Percentiles rank a stretch among this genome's conserved stretches.
phyloP scores from a whole-genome alignment of 2,888 invertebrate genomes.

The Drosophila maculinotata region DNA sequence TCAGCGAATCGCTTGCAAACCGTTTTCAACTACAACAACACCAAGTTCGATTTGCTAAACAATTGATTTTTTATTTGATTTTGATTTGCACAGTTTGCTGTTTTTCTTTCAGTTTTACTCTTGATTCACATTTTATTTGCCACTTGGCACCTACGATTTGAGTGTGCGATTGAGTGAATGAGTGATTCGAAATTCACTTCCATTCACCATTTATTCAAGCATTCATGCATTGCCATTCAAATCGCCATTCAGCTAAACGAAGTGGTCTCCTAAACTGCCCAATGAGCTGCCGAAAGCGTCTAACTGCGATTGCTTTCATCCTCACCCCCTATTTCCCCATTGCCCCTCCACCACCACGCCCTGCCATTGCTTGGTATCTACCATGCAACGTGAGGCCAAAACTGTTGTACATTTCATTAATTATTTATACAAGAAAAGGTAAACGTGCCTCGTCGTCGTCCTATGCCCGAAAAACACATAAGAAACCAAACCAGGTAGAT shows the following conservation, averaged over 20 bases:
- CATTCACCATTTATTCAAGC: conserved; percentile 39
- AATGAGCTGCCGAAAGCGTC: conserved; percentile 55
- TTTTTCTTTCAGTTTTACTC: not conserved
- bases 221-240: conserved; percentile 35
- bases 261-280: conserved; percentile 62
- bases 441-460: conserved; percentile 66
- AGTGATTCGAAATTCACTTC: conserved; percentile 24
- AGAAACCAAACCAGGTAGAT: conserved; percentile 35
- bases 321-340: too few relatives aligned
- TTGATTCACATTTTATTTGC: conserved; percentile 4
- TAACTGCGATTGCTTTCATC: conserved; percentile 51
- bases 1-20: too few relatives aligned
- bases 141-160: conserved; percentile 18
- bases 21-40: too few relatives aligned
- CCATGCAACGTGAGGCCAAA: conserved; percentile 37
- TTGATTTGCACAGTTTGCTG: not conserved
- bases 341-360: not conserved
- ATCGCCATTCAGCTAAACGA: conserved; percentile 63
- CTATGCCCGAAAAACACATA: conserved; percentile 42
- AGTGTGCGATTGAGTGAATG: conserved; percentile 15
- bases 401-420: conserved; percentile 79
- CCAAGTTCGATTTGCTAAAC: too few relatives aligned
- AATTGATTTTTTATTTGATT: too few relatives aligned
- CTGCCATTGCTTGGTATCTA: not conserved
- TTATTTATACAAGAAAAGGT: conserved; percentile 79